Evolutionary conservation across 2,113 vertebrate species (phyloP).

Genomic region (Leucopsar rothschildi): DNA sequence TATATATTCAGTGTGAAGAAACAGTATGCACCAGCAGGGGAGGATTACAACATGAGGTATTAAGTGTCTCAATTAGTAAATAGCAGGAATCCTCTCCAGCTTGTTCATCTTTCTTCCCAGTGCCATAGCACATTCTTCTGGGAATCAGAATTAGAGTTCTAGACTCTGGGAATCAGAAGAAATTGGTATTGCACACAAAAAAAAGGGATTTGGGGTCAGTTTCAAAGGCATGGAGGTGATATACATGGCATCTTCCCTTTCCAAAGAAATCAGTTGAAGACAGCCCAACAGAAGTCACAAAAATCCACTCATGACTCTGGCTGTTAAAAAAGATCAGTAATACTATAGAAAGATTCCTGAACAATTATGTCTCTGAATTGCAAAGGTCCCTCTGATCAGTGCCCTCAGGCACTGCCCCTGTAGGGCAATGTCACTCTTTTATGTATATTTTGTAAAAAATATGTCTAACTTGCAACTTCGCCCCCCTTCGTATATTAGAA

Average conservation of each 20-base stretch:
- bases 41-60: background rate
- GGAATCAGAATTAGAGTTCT: background rate
- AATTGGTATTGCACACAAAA: fast-evolving
- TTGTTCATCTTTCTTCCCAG: background rate
- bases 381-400: background rate
- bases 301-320: background rate
- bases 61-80: background rate
- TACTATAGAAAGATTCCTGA: background rate
- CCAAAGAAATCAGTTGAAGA: background rate
- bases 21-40: background rate
- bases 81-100: background rate
- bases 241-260: background rate
- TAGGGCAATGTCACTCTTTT: background rate
- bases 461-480: background rate
- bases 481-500: background rate
- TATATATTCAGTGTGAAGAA: background rate
- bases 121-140: background rate
- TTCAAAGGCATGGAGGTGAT: background rate
- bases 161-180: background rate
- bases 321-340: background rate
- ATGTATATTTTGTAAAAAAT: background rate
- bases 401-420: background rate
- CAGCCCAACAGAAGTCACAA: background rate
- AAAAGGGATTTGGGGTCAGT: background rate
- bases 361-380: background rate